phyloP scores from a whole-genome alignment of 2,113 vertebrate genomes.

The Bubo bubo region DNA sequence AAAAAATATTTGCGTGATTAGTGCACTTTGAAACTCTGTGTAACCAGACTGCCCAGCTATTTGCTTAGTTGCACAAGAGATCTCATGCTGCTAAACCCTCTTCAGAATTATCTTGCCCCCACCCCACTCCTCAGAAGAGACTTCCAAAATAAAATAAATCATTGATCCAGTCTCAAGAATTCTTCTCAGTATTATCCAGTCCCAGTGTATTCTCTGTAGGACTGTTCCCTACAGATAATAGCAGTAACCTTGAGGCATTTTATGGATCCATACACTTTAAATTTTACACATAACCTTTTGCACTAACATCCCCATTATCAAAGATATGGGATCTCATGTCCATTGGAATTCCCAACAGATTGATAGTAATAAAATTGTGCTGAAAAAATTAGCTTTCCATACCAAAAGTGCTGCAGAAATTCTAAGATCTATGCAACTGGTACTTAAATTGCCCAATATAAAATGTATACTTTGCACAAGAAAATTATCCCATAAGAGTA shows the following conservation, averaged over 20 bases:
- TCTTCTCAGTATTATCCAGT: background rate
- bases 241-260: background rate
- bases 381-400: background rate
- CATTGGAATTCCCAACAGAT: background rate
- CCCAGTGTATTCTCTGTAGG: background rate
- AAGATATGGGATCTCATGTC: background rate
- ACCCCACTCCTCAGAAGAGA: background rate
- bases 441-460: background rate
- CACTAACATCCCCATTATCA: background rate
- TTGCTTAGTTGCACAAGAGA: slow-evolving; percentile 56
- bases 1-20: background rate
- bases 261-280: background rate
- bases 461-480: background rate
- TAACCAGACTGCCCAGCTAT: slow-evolving; percentile 27
- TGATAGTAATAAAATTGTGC: background rate
- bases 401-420: background rate
- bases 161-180: background rate
- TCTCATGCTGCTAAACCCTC: slow-evolving; percentile 18
- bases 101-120: slow-evolving; percentile 11
- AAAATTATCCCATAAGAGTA: background rate
- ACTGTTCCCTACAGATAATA: background rate
- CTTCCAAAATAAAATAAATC: slow-evolving; percentile 57
- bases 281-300: background rate
- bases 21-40: slow-evolving; percentile 28
- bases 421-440: background rate